A percentile compares a stretch with the other conserved stretches of the same genome.
Evolutionary conservation across 1,140 invertebrate genomes (phyloP).

Genomic region (Thereuonema tuberculata): DNA sequence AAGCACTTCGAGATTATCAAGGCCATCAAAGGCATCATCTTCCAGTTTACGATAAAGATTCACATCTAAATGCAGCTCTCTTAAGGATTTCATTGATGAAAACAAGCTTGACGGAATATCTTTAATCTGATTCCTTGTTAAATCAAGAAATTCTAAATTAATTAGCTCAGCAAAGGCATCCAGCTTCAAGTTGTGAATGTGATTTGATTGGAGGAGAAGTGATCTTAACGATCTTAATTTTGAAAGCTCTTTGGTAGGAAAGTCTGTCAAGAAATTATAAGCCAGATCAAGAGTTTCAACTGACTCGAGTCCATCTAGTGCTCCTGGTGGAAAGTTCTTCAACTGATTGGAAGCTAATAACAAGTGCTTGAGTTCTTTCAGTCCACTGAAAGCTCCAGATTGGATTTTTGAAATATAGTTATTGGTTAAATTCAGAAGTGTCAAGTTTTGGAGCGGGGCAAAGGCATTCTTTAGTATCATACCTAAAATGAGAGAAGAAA

Average conservation of each 20-base stretch:
- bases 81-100: conserved; percentile 48
- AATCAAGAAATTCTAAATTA: conserved; percentile 55
- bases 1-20: conserved; percentile 57
- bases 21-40: conserved; percentile 66
- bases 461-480: conserved; percentile 18
- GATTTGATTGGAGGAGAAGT: not conserved
- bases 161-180: conserved; percentile 45
- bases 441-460: conserved; percentile 31
- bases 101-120: conserved; percentile 66
- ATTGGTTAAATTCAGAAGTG: conserved; percentile 55
- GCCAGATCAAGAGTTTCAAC: conserved; percentile 65
- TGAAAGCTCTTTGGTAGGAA: conserved; percentile 60
- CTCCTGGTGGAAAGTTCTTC: conserved; percentile 40
- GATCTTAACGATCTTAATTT: conserved; percentile 48
- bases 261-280: conserved; percentile 64
- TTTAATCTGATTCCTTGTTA: conserved; percentile 68
- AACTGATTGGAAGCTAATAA: conserved; percentile 58
- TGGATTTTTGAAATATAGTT: conserved; percentile 60
- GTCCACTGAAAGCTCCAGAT: conserved; percentile 50
- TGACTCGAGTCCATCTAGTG: conserved; percentile 43
- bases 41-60: conserved; percentile 73
- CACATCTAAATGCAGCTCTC: conserved; percentile 62
- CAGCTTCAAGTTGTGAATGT: not conserved
- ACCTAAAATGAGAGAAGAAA: not conserved
- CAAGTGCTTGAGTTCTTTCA: conserved; percentile 49